Conservation (phyloP, 2,888 invertebrate species). For the Aphidius colemani region DNA sequence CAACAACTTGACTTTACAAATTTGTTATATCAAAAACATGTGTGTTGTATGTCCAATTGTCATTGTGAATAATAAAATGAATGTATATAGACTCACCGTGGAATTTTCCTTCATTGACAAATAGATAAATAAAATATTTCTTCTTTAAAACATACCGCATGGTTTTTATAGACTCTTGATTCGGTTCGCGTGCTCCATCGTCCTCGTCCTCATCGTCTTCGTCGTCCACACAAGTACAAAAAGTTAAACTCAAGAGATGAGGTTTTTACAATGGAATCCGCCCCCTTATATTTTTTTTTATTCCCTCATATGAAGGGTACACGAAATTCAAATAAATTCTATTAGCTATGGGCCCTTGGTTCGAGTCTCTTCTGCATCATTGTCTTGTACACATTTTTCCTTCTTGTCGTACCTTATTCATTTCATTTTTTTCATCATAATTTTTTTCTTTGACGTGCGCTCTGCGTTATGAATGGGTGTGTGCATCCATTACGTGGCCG, state of each 20-base stretch:
- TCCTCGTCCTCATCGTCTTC: constrained; percentile 5
- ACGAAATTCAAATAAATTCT: constrained; percentile 57
- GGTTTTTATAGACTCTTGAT: too few species aligned
- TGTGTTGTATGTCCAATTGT: too few species aligned
- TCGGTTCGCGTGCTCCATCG: too few species aligned
- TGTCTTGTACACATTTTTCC: background rate
- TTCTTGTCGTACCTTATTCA: constrained; percentile 53
- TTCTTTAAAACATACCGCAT: too few species aligned
- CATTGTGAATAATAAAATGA: too few species aligned
- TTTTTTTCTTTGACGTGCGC: constrained; percentile 14
- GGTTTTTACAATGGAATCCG: background rate
- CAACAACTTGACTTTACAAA: too few species aligned
- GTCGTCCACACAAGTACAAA: constrained; percentile 1
- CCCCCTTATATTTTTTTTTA: constrained; percentile 8
- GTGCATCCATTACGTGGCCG: constrained; percentile 52
- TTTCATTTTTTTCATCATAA: constrained; percentile 38
- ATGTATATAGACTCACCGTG: too few species aligned
- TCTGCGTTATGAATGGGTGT: constrained; percentile 43
- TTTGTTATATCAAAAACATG: too few species aligned
- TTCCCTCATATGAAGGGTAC: constrained; percentile 19
- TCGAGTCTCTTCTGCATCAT: constrained; percentile 8
- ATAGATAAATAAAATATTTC: too few species aligned
- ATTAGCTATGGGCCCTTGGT: constrained; percentile 56
- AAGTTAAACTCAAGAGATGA: constrained; percentile 14
- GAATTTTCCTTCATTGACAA: too few species aligned